These are phyloP conservation scores for Drosophila neoperkinsi DNA, from an alignment of 2,888 invertebrate genomes.

Conservation along the genomic window DNA sequence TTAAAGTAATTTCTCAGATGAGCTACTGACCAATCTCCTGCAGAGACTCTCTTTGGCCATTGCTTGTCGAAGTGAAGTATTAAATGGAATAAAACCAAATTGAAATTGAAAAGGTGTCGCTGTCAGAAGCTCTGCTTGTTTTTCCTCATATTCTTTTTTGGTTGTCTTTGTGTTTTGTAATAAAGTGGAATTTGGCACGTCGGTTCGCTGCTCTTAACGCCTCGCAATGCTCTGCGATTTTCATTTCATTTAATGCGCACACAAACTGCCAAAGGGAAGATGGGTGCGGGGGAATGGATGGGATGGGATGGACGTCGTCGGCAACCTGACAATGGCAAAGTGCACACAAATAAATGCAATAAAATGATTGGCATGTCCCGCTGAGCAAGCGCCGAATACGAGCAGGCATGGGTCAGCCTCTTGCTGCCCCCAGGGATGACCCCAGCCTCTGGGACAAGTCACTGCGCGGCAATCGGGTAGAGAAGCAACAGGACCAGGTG, in stretches of 20 bases:
- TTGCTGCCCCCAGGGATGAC: constrained; percentile 15
- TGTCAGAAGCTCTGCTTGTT: constrained; percentile 49
- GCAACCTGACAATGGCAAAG: constrained; percentile 71
- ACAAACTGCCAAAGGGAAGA: constrained; percentile 46
- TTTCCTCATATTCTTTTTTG: constrained; percentile 32
- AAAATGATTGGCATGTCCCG: constrained; percentile 77
- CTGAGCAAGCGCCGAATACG: constrained; percentile 36
- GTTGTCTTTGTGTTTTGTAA: constrained; percentile 46
- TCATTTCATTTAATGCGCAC: constrained; percentile 76
- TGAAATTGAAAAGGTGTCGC: constrained; percentile 78
- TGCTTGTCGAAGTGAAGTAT: constrained; percentile 56
- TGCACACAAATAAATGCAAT: constrained; percentile 79
- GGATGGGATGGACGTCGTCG: neutral
- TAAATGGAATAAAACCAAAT: constrained; percentile 77
- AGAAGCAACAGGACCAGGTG: constrained; percentile 52
- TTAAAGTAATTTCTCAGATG: constrained; percentile 62
- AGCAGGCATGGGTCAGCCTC: constrained; percentile 20
- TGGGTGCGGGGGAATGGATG: neutral
- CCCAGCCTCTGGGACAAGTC: neutral
- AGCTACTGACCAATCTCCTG: constrained; percentile 24
- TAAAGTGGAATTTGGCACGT: constrained; percentile 78
- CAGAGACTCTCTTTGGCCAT: constrained; percentile 17
- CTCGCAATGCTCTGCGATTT: constrained; percentile 63
- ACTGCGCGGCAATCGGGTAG: neutral
- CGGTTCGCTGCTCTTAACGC: constrained; percentile 71